These are phyloP conservation scores for Neogobius melanostomus DNA, from an alignment of 2,113 vertebrate species.

Conservation along the genomic window DNA sequence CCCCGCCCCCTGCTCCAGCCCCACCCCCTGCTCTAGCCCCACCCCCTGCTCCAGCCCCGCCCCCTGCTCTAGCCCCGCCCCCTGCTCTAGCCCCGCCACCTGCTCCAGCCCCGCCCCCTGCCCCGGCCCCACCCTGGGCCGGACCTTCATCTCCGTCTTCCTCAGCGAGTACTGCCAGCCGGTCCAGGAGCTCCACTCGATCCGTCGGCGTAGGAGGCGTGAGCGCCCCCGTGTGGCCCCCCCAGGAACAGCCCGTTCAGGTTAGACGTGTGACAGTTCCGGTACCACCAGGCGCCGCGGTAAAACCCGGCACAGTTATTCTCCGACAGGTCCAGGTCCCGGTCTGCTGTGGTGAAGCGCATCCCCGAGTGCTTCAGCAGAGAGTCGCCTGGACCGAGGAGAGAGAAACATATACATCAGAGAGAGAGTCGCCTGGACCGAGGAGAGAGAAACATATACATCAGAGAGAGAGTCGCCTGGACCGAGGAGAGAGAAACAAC, in stretches of 20 bases:
- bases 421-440: conserved; percentile 86
- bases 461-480: conserved; percentile 91
- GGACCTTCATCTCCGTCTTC: conserved; percentile 94
- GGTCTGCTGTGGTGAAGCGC: conserved; percentile 94
- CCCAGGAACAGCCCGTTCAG: conserved; percentile 92
- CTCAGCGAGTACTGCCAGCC: conserved; percentile 96
- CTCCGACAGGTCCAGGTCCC: conserved; percentile 92
- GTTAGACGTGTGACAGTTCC: conserved; percentile 97
- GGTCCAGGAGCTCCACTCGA: conserved; percentile 97
- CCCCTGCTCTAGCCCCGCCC: too few species aligned
- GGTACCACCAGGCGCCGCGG: conserved; percentile 97
- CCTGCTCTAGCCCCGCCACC: too few species aligned
- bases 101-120: background rate
- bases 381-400: conserved; percentile 82
- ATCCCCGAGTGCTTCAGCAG: conserved; percentile 93
- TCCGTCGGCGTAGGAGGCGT: conserved; percentile 89
- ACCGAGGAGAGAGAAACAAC: background rate
- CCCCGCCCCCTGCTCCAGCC: too few species aligned
- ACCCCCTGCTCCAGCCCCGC: too few species aligned
- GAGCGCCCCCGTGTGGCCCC: conserved; percentile 74
- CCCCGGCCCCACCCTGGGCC: conserved; percentile 59
- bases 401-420: too few species aligned
- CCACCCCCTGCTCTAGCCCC: too few species aligned
- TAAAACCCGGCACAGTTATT: conserved; percentile 96
- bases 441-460: background rate